Evolutionary conservation across 2,888 invertebrate genomes (phyloP).

Genomic region (Oasisia sp.): DNA sequence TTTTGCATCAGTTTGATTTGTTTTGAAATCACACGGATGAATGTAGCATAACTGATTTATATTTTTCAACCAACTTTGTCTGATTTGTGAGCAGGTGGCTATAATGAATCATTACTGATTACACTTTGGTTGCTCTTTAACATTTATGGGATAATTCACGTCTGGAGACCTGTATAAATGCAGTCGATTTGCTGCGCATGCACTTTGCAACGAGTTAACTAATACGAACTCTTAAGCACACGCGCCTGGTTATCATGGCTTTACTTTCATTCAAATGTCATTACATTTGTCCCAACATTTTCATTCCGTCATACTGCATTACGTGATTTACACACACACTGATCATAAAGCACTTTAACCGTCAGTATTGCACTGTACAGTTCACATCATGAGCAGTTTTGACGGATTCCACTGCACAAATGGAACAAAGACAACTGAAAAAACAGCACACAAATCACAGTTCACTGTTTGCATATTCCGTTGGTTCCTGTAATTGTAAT

Average conservation of each 20-base stretch:
- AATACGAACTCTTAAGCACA: too few relatives aligned
- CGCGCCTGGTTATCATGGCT: too few relatives aligned
- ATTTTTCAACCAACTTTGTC: background rate
- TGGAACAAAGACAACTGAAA: background rate
- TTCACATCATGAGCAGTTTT: too few relatives aligned
- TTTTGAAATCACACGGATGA: conserved; percentile 8
- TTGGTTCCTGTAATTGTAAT: too few relatives aligned
- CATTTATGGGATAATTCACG: background rate
- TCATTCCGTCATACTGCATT: too few relatives aligned
- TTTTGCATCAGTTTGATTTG: background rate
- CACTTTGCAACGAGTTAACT: background rate
- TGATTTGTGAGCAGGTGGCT: background rate
- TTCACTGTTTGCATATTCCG: background rate
- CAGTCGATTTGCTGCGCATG: background rate
- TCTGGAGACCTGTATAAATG: background rate
- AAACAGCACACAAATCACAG: background rate
- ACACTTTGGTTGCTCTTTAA: background rate
- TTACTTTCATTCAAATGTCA: too few relatives aligned
- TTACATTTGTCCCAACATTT: too few relatives aligned
- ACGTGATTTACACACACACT: too few relatives aligned
- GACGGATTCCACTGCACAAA: background rate
- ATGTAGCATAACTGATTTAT: background rate
- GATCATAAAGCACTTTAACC: too few relatives aligned
- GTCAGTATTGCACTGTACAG: too few relatives aligned
- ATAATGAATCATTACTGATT: background rate